A percentile compares a stretch with the other conserved stretches of the same genome.
Evolutionary conservation across 1,140 invertebrate species (phyloP).

Genomic region (Zaprionus africanus): DNA sequence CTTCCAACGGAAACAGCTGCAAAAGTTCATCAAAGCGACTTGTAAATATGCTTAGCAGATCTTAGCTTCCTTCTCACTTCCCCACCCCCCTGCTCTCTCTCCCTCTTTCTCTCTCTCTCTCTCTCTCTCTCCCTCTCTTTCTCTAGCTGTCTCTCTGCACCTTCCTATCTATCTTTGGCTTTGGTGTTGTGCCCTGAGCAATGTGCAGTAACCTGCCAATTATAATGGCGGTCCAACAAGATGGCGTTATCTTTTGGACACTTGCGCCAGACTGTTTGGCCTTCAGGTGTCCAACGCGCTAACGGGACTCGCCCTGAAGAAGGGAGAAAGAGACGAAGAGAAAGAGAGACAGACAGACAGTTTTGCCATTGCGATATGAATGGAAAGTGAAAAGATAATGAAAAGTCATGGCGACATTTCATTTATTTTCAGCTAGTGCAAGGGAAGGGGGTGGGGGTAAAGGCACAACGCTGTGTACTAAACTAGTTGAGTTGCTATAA

Average conservation of each 20-base stretch:
- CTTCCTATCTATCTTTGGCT: too few species aligned
- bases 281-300: neutral
- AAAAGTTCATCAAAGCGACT: constrained; percentile 16
- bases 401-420: constrained; percentile 9
- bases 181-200: neutral
- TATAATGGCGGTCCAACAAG: constrained; percentile 13
- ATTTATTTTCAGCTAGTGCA: neutral
- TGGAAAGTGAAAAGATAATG: constrained; percentile 7
- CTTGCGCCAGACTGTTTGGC: neutral
- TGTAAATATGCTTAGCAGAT: constrained; percentile 8
- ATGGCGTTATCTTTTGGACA: constrained; percentile 12
- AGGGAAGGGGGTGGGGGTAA: neutral
- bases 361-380: neutral
- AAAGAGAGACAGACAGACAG: neutral
- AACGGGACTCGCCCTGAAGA: neutral
- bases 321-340: neutral
- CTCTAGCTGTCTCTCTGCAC: too few species aligned
- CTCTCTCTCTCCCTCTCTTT: too few species aligned
- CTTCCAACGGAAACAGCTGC: neutral
- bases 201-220: constrained; percentile 10
- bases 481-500: neutral
- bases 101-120: too few species aligned
- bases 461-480: too few species aligned
- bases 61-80: neutral
- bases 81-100: neutral